Evolutionary conservation across 2,113 vertebrate genomes (phyloP).

Genomic region (Epinephelus fuscoguttatus): DNA sequence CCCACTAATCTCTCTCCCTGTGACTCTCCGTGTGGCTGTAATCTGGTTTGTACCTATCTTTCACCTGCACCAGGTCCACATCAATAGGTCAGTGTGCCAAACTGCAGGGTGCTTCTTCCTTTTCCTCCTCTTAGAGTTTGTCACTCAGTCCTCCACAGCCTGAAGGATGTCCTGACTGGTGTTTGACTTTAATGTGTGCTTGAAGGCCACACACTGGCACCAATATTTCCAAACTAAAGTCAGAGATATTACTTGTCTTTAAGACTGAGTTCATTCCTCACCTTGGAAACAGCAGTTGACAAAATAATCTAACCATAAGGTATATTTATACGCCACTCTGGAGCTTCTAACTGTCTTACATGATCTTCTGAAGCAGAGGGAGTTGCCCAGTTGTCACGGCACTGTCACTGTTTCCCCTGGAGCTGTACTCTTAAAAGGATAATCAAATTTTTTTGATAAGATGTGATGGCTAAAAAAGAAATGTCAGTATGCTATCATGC

Average conservation of each 20-base stretch:
- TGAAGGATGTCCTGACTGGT: neutral
- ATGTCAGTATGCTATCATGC: neutral
- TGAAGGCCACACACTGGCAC: neutral
- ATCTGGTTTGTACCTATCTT: slow-evolving; percentile 71
- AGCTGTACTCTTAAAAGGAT: neutral
- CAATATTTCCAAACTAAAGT: neutral
- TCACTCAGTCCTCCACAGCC: neutral
- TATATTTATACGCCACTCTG: neutral
- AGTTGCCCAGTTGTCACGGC: neutral
- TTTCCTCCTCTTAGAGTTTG: neutral
- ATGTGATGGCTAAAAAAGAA: neutral
- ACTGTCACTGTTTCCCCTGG: neutral
- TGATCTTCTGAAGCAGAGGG: neutral
- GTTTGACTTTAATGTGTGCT: neutral
- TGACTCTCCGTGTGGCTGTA: slow-evolving; percentile 62
- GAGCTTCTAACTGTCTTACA: neutral
- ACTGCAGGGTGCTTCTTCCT: neutral
- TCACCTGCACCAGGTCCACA: slow-evolving; percentile 62
- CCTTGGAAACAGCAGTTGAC: neutral
- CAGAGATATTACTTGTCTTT: neutral
- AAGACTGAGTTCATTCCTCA: neutral
- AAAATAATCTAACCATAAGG: neutral
- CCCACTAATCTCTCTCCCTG: slow-evolving; percentile 71
- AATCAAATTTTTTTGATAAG: neutral
- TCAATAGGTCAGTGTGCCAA: slow-evolving; percentile 75